These are phyloP conservation scores for Lophotis ruficrista DNA, from an alignment of 2,113 vertebrate genomes.

Conservation along the genomic window DNA sequence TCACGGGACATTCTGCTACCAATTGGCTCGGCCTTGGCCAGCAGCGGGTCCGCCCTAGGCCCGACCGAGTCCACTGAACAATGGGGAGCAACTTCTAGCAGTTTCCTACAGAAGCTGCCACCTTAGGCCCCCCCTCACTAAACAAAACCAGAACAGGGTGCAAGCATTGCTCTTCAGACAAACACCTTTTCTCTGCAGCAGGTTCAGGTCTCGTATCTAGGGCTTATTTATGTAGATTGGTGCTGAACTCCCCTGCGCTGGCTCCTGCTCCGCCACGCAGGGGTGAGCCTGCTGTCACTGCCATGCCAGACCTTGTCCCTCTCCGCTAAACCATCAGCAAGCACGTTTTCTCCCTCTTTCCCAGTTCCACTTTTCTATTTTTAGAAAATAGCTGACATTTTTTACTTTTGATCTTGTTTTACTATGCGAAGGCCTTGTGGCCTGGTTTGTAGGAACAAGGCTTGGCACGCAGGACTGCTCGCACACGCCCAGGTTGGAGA, in stretches of 20 bases:
- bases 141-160: too few relatives aligned
- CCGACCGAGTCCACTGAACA: too few relatives aligned
- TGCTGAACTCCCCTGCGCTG: background rate
- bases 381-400: background rate
- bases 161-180: background rate
- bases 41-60: too few relatives aligned
- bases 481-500: background rate
- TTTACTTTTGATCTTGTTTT: background rate
- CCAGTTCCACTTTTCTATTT: background rate
- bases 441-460: background rate
- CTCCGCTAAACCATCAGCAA: background rate
- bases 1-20: too few relatives aligned
- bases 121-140: too few relatives aligned
- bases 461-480: background rate
- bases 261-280: background rate
- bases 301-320: rapidly evolving
- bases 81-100: too few relatives aligned
- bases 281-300: background rate
- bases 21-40: too few relatives aligned
- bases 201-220: background rate
- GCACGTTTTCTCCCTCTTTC: background rate
- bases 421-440: background rate
- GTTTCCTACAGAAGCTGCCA: too few relatives aligned
- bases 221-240: background rate
- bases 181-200: background rate